Percentiles rank a stretch among this genome's conserved stretches.
Evolutionary conservation across 2,113 vertebrate genomes (phyloP).

Genomic region (Meleagris gallopavo): DNA sequence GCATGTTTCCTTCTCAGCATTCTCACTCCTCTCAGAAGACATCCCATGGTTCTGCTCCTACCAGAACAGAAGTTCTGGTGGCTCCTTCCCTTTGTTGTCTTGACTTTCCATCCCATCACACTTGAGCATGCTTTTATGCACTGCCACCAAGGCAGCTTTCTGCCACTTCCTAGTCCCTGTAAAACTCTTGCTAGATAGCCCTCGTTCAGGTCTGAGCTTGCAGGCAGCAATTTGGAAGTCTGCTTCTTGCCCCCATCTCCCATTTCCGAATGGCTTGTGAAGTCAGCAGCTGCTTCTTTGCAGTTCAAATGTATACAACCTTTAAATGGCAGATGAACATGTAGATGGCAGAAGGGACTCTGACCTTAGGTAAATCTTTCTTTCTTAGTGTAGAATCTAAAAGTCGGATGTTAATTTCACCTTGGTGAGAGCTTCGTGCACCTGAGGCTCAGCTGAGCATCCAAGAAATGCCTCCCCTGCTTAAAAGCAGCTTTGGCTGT

Average conservation of each 20-base stretch:
- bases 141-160: background rate
- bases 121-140: no score
- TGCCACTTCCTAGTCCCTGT: background rate
- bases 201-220: background rate
- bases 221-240: background rate
- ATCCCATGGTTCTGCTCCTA: background rate
- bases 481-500: fast-evolving
- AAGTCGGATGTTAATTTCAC: background rate
- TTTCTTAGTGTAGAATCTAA: background rate
- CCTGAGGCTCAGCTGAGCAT: background rate
- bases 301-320: background rate
- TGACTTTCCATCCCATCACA: background rate
- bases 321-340: background rate
- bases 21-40: background rate
- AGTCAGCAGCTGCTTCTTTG: background rate
- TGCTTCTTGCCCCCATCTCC: background rate
- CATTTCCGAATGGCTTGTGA: background rate
- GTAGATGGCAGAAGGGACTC: no score
- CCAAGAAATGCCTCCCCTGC: background rate
- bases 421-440: fast-evolving
- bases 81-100: background rate
- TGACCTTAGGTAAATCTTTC: no score
- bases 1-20: background rate
- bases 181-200: background rate
- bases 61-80: background rate